A percentile compares a stretch with the other conserved stretches of the same genome.
These are phyloP conservation scores for Phyllotis vaccarum DNA, from an alignment of 2,797 vertebrate species.

Conservation along the genomic window DNA sequence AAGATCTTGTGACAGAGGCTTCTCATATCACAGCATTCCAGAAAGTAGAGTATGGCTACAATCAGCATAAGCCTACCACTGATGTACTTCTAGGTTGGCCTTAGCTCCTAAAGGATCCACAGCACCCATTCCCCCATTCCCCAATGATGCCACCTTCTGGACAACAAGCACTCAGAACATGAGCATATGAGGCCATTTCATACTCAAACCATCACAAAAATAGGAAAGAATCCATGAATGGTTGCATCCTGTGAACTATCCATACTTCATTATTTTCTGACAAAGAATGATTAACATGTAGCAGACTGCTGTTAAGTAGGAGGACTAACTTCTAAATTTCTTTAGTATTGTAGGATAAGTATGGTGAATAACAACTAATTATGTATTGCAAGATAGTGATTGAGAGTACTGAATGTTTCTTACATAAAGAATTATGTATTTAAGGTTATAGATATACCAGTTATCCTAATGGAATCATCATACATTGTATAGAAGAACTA, in stretches of 20 bases:
- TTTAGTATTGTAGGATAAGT: background rate
- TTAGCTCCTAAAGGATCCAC: background rate
- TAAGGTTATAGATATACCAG: background rate
- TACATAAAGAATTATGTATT: background rate
- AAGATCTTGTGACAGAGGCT: background rate
- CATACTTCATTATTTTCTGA: background rate
- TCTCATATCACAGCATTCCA: background rate
- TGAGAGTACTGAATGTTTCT: background rate
- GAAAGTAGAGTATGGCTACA: background rate
- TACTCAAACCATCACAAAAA: background rate
- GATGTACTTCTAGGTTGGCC: background rate
- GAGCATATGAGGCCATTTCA: background rate
- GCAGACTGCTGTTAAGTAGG: background rate
- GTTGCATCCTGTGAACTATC: background rate
- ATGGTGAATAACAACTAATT: background rate
- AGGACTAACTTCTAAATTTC: background rate
- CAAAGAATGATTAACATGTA: background rate
- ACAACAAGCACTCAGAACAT: background rate
- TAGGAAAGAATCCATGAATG: no score
- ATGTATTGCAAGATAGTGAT: background rate
- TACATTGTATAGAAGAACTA: background rate
- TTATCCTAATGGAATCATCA: background rate
- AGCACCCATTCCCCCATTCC: no score
- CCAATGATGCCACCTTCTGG: background rate
- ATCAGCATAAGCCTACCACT: background rate